These are phyloP conservation scores for Bufo gargarizans DNA, from an alignment of 2,113 vertebrate genomes.

Conservation along the genomic window DNA sequence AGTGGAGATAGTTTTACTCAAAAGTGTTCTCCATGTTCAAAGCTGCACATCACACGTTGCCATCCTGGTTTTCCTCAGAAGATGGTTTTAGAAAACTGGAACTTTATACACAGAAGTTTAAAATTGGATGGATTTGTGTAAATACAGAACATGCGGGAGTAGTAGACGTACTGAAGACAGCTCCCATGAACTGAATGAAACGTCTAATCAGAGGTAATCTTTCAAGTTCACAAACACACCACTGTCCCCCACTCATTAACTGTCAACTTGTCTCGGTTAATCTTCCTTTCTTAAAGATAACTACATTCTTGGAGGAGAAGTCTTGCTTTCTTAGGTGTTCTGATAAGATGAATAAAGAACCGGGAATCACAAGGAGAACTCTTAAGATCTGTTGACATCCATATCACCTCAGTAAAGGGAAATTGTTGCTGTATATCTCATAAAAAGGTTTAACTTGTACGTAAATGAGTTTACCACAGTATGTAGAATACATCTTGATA, in stretches of 20 bases:
- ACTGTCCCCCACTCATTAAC: conserved; percentile 44
- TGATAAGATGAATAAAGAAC: conserved; percentile 13
- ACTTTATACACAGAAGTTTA: background rate
- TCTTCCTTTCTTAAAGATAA: conserved; percentile 45
- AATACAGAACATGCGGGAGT: background rate
- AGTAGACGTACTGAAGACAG: background rate
- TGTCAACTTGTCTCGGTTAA: conserved; percentile 42
- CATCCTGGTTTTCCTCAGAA: background rate
- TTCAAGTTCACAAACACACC: conserved; percentile 35
- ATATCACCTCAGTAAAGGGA: background rate
- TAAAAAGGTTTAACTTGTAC: background rate
- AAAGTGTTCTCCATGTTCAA: background rate
- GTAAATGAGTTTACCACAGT: background rate
- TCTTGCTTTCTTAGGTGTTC: conserved; percentile 32
- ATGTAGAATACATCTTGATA: background rate
- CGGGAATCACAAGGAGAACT: background rate
- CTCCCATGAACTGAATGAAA: background rate
- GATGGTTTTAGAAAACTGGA: background rate
- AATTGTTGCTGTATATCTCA: background rate
- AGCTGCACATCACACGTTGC: background rate
- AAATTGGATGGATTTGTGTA: background rate
- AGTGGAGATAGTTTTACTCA: background rate
- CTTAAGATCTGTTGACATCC: background rate
- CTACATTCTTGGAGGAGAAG: conserved; percentile 34
- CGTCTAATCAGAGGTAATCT: conserved; percentile 6